These are phyloP conservation scores for Gymnoscelis rufifasciata DNA, from an alignment of 2,888 invertebrate species.

Conservation along the genomic window DNA sequence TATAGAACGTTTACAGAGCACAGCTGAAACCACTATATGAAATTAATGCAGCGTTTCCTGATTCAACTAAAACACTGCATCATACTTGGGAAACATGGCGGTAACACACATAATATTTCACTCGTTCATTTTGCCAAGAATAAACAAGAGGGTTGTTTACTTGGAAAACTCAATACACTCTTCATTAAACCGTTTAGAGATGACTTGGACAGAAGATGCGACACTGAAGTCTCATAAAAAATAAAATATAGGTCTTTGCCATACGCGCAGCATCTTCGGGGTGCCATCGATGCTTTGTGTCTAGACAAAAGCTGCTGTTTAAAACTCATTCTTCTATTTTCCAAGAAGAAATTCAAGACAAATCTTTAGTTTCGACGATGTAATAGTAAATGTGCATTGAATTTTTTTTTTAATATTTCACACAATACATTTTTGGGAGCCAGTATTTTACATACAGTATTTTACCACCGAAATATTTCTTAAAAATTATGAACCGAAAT, in stretches of 20 bases:
- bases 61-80: neutral
- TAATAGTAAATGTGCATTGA: conserved; percentile 37
- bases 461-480: too few species aligned
- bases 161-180: conserved; percentile 12
- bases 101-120: neutral
- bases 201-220: conserved; percentile 14
- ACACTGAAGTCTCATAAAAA: conserved; percentile 24
- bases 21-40: conserved; percentile 2
- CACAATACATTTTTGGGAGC: too few species aligned
- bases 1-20: neutral
- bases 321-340: conserved; percentile 35
- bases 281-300: conserved; percentile 32
- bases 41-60: conserved; percentile 1
- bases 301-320: conserved; percentile 37
- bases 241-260: conserved; percentile 28
- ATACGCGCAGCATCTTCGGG: conserved; percentile 26
- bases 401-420: too few species aligned
- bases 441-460: too few species aligned
- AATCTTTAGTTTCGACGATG: conserved; percentile 30
- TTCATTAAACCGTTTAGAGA: conserved; percentile 1
- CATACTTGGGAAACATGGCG: neutral
- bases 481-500: too few species aligned
- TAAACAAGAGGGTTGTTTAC: neutral
- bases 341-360: conserved; percentile 28
- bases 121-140: neutral